Base-by-base conservation (phyloP, 1,140 invertebrate species). In the Apolygus lucorum region DNA sequence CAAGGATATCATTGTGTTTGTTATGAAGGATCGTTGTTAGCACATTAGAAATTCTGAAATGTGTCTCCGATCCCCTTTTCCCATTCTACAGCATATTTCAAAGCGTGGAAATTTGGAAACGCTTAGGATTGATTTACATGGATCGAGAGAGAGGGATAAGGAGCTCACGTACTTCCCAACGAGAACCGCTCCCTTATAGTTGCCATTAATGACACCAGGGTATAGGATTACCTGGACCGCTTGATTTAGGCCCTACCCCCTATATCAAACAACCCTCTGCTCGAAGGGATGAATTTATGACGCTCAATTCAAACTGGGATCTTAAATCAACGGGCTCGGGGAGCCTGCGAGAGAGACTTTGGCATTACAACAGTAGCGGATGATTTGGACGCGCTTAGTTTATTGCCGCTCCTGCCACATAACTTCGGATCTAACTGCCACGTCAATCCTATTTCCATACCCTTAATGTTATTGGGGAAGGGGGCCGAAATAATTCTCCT, bases 371-470 rank as follows among this genome's bases (percentile, higher is more conserved):
- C 64, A 66, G 64, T 66, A 66, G 64, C 64, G 64, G 64, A 66
- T 66, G 64, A 66, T 66, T 66, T 66, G 64, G 64, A 28, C 64
- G 64, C 29, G n/a, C 64, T 34, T 66, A 66, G 64, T 66, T 66
- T 66, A 66, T 34, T 66, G 64, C 64, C 64, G 54, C 17, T 27
- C 64, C 64, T 66, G 64, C 64, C 64, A 66, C 64, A 66, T 66
- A 66, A 66, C 54, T 66, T 66, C 64, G 27, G 27, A 29, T 34
- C 64, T 66, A 66, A 66, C 64, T 66, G 29, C 64, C 64, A 28
- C 64, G 64, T 66, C 64, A 66, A 66, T 66, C 64, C 64, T 66
- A 66, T 66, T 66, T 66, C 64, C 64, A 66, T 66, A 66, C 64
- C 64, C 64, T 66, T 66, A 66, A 34, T 34, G 64, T 66, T 66